These are phyloP conservation scores for Ormyrus rosae DNA, from an alignment of 2,888 invertebrate genomes.

Conservation along the genomic window DNA sequence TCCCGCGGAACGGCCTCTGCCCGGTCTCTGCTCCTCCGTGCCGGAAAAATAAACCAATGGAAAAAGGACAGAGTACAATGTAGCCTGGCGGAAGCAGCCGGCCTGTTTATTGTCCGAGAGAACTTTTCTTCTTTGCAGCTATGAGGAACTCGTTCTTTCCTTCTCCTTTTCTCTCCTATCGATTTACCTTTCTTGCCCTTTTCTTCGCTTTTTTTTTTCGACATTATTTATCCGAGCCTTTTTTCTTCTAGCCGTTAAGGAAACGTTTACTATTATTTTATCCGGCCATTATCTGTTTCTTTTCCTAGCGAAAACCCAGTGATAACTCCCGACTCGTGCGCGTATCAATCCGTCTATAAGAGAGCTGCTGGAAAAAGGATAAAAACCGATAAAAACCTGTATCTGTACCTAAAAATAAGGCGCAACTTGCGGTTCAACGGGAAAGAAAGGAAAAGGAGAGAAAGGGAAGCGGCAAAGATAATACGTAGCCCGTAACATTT, in stretches of 20 bases:
- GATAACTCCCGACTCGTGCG: constrained; percentile 19
- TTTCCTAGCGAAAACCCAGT: background rate
- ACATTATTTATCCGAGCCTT: no score
- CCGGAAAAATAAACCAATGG: constrained; percentile 44
- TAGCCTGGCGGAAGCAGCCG: constrained; percentile 37
- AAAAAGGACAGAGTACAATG: constrained; percentile 18
- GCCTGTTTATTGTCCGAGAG: constrained; percentile 43
- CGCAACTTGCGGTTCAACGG: no score
- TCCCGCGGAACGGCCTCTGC: constrained; percentile 9
- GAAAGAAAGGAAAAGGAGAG: background rate
- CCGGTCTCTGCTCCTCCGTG: background rate
- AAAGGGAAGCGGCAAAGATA: constrained; percentile 12
- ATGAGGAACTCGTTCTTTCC: background rate
- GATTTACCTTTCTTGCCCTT: constrained; percentile 19
- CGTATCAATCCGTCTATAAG: background rate
- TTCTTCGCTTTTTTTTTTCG: background rate
- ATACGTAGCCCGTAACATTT: constrained; percentile 18
- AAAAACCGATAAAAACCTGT: no score
- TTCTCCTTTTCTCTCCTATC: constrained; percentile 5
- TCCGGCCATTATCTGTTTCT: background rate
- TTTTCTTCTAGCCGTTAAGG: no score
- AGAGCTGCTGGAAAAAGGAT: background rate
- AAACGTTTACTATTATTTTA: background rate
- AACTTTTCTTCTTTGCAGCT: constrained; percentile 34
- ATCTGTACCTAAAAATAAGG: no score